phyloP scores from a whole-genome alignment of 2,113 vertebrate genomes.

The Aix galericulata region DNA sequence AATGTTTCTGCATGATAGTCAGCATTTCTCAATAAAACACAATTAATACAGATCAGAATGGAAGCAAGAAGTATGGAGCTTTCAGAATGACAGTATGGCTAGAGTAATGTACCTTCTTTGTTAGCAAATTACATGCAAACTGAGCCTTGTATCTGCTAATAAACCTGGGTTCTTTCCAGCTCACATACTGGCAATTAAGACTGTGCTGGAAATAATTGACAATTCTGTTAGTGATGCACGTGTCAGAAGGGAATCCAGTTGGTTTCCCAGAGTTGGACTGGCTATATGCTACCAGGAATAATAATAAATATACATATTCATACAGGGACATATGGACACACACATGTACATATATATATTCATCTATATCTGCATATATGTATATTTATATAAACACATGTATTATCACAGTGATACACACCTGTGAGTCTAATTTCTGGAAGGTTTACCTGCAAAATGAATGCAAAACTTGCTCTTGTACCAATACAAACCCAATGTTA shows the following conservation, averaged over 20 bases:
- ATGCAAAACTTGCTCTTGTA: not conserved
- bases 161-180: conserved; percentile 9
- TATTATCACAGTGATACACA: not conserved
- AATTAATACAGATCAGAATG: not conserved
- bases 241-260: not conserved
- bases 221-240: not conserved
- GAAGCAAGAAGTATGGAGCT: not conserved
- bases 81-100: not conserved
- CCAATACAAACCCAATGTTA: not conserved
- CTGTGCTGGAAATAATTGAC: not conserved
- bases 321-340: too few species aligned
- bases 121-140: conserved; percentile 19
- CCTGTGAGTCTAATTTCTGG: not conserved
- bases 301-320: not conserved
- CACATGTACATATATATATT: not conserved
- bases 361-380: not conserved
- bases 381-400: not conserved
- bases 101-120: not conserved
- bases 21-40: not conserved
- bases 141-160: conserved; percentile 30
- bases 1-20: not conserved
- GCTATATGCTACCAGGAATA: rapidly evolving
- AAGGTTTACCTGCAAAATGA: not conserved
- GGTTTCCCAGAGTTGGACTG: not conserved
- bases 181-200: not conserved